A percentile compares a stretch with the other conserved stretches of the same genome.
Conservation (phyloP, 2,797 vertebrate genomes). For the Esox lucius region DNA sequence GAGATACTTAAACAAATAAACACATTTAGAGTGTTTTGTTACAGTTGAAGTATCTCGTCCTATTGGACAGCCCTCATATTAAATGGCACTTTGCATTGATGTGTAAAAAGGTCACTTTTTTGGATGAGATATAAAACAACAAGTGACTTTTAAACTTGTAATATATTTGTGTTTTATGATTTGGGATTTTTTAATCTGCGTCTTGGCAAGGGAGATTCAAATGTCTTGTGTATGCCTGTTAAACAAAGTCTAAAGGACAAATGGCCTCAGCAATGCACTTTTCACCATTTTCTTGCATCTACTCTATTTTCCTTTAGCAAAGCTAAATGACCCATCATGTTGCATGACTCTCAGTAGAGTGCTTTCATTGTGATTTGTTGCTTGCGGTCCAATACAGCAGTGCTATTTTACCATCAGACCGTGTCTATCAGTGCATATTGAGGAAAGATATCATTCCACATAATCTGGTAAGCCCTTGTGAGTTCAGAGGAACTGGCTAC, state of each 20-base stretch:
- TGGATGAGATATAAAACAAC: too few relatives aligned
- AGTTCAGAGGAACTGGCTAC: not conserved
- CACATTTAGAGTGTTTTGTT: too few relatives aligned
- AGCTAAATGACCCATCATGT: constrained; percentile 8
- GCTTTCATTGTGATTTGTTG: constrained; percentile 9
- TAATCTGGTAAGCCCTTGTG: constrained; percentile 2
- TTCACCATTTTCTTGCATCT: too few relatives aligned
- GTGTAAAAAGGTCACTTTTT: too few relatives aligned
- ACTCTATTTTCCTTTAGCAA: not conserved
- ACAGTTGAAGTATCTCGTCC: too few relatives aligned
- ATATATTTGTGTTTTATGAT: not conserved
- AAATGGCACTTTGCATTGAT: too few relatives aligned
- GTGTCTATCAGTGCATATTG: not conserved
- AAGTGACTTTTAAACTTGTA: too few relatives aligned
- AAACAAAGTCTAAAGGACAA: not conserved
- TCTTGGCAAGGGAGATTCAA: not conserved
- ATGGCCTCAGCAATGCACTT: not conserved
- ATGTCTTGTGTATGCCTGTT: not conserved
- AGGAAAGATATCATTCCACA: not conserved
- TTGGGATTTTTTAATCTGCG: not conserved
- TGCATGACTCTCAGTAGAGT: not conserved
- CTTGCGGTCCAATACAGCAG: not conserved
- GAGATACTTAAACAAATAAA: too few relatives aligned
- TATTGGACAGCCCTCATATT: too few relatives aligned
- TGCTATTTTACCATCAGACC: not conserved